Percentiles rank a stretch among this genome's conserved stretches.
phyloP scores from a whole-genome alignment of 2,113 vertebrate genomes.

The Micronisus gabar region DNA sequence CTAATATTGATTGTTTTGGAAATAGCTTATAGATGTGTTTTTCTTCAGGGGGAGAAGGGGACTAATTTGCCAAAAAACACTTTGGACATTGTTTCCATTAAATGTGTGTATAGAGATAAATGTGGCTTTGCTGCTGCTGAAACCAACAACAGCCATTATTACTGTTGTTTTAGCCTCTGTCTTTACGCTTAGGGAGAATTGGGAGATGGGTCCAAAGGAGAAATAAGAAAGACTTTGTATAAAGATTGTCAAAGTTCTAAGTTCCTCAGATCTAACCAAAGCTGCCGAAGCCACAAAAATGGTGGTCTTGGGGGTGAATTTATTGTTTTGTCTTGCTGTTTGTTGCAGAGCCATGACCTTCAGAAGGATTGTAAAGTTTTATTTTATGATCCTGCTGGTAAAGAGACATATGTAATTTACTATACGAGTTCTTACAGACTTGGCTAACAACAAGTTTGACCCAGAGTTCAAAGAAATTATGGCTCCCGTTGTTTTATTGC shows the following conservation, averaged over 20 bases:
- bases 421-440: background rate
- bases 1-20: constrained; percentile 42
- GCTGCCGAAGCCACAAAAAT: background rate
- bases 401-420: constrained; percentile 33
- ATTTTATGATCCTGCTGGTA: constrained; percentile 45
- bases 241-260: background rate
- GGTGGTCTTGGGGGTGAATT: background rate
- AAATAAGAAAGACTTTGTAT: background rate
- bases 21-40: constrained; percentile 28
- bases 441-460: constrained; percentile 50
- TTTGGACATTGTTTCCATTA: constrained; percentile 30
- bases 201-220: constrained; percentile 5
- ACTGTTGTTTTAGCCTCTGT: background rate
- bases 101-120: constrained; percentile 27
- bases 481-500: constrained; percentile 30
- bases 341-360: constrained; percentile 29
- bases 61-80: constrained; percentile 41
- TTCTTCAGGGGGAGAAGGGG: background rate
- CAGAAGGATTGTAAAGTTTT: constrained; percentile 34
- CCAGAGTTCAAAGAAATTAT: constrained; percentile 53
- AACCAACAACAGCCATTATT: background rate
- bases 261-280: constrained; percentile 13
- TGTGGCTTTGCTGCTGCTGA: background rate
- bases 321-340: constrained; percentile 15
- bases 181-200: background rate